A percentile compares a stretch with the other conserved stretches of the same genome.
phyloP scores from a whole-genome alignment of 2,113 vertebrate species.

The Erythrolamprus reginae region DNA sequence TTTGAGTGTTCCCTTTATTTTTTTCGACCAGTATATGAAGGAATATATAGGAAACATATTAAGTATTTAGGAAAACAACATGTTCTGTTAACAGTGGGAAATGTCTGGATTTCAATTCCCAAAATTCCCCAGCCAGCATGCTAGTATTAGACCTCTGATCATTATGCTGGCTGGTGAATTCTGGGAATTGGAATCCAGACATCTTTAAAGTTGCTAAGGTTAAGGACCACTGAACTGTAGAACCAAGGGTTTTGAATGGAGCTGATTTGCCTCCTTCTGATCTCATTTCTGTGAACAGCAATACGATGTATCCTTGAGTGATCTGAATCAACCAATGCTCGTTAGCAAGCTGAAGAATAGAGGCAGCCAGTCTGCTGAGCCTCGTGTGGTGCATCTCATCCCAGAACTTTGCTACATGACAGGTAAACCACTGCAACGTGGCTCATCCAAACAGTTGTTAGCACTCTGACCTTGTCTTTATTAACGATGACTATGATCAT shows the following conservation, averaged over 20 bases:
- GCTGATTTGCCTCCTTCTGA: background rate
- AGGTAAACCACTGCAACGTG: slow-evolving; percentile 42
- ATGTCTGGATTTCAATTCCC: background rate
- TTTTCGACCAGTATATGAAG: too few species aligned
- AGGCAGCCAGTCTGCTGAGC: slow-evolving; percentile 1
- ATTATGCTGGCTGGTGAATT: background rate
- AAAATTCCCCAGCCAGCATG: background rate
- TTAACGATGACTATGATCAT: too few species aligned
- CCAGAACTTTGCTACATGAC: slow-evolving; percentile 68
- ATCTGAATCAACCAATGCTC: slow-evolving; percentile 66
- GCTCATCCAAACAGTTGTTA: background rate
- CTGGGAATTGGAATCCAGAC: background rate
- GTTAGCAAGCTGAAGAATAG: slow-evolving; percentile 61
- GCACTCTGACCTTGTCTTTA: background rate
- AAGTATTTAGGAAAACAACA: background rate
- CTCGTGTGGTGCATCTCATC: slow-evolving; percentile 56
- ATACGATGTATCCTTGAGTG: slow-evolving; percentile 55
- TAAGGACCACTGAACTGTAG: background rate
- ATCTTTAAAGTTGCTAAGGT: background rate
- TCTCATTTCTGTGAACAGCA: slow-evolving; percentile 49
- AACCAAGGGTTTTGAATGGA: background rate
- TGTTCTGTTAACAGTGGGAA: background rate
- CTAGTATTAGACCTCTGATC: too few species aligned
- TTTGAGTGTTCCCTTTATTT: too few species aligned
- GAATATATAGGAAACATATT: background rate